Evolutionary conservation across 2,113 vertebrate species (phyloP).

Genomic region (Ictalurus furcatus): DNA sequence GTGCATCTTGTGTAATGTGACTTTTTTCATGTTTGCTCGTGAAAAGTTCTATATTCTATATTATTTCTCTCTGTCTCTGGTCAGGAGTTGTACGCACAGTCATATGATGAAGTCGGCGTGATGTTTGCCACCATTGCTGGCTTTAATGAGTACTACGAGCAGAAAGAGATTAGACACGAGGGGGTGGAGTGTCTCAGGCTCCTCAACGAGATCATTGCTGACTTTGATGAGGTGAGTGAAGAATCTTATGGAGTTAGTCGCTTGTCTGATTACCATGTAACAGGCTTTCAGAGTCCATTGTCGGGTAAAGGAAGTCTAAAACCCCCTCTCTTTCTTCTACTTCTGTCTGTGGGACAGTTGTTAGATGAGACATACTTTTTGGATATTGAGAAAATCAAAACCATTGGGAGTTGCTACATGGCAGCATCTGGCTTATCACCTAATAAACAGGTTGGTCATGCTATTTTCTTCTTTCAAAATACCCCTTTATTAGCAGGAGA

Average conservation of each 20-base stretch:
- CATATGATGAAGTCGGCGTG: slow-evolving; percentile 92
- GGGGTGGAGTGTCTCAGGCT: slow-evolving; percentile 90
- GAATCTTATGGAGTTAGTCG: not conserved
- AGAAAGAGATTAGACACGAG: slow-evolving; percentile 92
- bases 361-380: slow-evolving; percentile 91
- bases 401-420: slow-evolving; percentile 97
- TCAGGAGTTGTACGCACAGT: slow-evolving; percentile 92
- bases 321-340: not conserved
- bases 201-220: slow-evolving; percentile 94
- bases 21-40: too few species aligned
- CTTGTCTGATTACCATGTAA: not conserved
- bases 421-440: slow-evolving; percentile 93
- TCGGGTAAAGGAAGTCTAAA: not conserved
- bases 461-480: not conserved
- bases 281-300: not conserved
- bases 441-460: slow-evolving; percentile 76
- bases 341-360: slow-evolving; percentile 70
- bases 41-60: not conserved
- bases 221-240: slow-evolving; percentile 88
- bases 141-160: slow-evolving; percentile 93
- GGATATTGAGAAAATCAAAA: slow-evolving; percentile 98
- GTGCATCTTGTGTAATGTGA: not conserved
- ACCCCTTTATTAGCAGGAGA: not conserved
- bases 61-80: not conserved
- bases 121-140: slow-evolving; percentile 96